Percentiles rank a stretch among this genome's conserved stretches.
Conservation (phyloP, 2,888 invertebrate species). For the Epistrophella euchroma region DNA sequence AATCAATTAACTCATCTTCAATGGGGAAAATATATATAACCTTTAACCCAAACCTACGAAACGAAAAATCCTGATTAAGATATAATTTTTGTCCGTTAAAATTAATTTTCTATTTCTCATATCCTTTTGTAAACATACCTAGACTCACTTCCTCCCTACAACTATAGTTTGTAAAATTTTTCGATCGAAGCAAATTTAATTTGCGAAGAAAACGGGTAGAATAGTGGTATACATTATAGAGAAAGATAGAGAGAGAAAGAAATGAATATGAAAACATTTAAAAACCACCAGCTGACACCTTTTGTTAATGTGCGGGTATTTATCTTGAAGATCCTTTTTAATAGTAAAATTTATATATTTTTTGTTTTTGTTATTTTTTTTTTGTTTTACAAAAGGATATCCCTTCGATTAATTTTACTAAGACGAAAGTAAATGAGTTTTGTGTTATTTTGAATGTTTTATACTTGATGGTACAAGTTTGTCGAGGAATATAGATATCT, state of each 20-base stretch:
- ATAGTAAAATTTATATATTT: constrained; percentile 34
- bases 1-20: constrained; percentile 33
- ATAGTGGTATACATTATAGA: not conserved
- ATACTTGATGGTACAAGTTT: constrained; percentile 5
- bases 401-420: constrained; percentile 58
- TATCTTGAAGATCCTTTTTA: constrained; percentile 49
- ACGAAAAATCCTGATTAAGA: constrained; percentile 29
- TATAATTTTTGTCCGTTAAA: constrained; percentile 25
- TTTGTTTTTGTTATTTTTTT: not conserved
- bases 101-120: constrained; percentile 10
- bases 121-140: not conserved
- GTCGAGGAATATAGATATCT: not conserved
- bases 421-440: constrained; percentile 28
- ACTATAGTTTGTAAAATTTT: constrained; percentile 22
- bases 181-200: constrained; percentile 49
- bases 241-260: not conserved
- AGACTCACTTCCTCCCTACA: not conserved
- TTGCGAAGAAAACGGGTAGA: constrained; percentile 7
- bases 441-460: constrained; percentile 33
- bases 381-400: constrained; percentile 20
- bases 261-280: constrained; percentile 30
- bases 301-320: constrained; percentile 59
- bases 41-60: not conserved
- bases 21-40: constrained; percentile 24
- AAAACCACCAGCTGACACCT: constrained; percentile 68